Evolutionary conservation across 2,888 invertebrate genomes (phyloP), one percentile per base, ranked within the genome.

Genomic region (Mimachlamys varia): DNA sequence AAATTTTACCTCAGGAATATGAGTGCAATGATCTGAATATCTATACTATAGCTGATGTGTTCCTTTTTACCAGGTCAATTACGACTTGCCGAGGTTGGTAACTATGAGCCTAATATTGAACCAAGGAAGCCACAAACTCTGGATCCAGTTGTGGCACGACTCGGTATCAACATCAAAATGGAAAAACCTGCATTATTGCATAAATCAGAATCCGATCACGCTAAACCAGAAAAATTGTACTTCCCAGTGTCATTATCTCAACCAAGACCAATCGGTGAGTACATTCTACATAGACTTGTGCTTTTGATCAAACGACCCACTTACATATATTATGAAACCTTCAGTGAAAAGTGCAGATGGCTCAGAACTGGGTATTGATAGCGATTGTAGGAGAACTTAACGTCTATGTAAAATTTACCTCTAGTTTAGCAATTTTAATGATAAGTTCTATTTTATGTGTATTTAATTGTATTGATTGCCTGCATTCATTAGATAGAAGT

Each of bases 91-190:
- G 95, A 95, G 38, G 92, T 89, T 10, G 94, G 93, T 38, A 94
- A 93, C 37, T 93, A 93, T 89, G 92, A 91, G 89, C 93, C 93
- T 88, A 92, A 93, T 88, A 93, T 94, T 55, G 92, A 93, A 87
- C 92, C 93, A 44, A 91, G 92, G 58, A 91, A 91, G 22, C 93
- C 92, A 76, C 89, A 92, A 22, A 94, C 94, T 27, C 93, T 95
- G 90, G 95, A 96, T 89, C 95, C 95, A 33, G 94, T 96, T 12
- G 94, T 95, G 15, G 90, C 94, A 37, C 93, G 95, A 58, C 94
- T 96, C 27, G 96, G 96, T 58, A 96, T 96, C 58, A 95, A 96
- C 91, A 94, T 94, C 50, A 94, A 94, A 88, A 94, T 95, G 93
- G 95, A 96, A 88, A 96, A 95, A 92, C 96, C 96, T 10, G 92